Conservation (phyloP, 1,140 invertebrate species). For the Nomia melanderi region DNA sequence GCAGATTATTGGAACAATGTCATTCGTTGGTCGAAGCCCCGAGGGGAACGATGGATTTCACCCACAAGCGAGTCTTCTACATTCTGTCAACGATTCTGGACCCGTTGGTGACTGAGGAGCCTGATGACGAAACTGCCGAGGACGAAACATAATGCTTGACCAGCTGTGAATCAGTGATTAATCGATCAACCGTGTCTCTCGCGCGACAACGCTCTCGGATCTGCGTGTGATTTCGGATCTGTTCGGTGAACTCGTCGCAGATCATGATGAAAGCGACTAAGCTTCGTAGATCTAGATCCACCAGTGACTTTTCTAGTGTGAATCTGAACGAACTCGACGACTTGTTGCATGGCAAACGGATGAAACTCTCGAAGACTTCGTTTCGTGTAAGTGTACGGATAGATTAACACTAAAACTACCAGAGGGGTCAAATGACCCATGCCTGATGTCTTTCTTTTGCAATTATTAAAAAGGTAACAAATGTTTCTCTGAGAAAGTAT, state of each 20-base stretch:
- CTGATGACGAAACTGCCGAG: slow-evolving; percentile 25
- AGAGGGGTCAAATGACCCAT: too few relatives aligned
- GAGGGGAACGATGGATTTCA: slow-evolving; percentile 73
- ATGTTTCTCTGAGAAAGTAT: too few relatives aligned
- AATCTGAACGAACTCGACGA: slow-evolving; percentile 63
- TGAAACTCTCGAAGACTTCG: slow-evolving; percentile 49
- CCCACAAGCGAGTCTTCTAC: slow-evolving; percentile 66
- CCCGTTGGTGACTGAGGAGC: slow-evolving; percentile 41
- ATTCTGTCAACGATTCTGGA: slow-evolving; percentile 71
- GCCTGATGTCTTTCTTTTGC: too few relatives aligned
- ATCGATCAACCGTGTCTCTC: not conserved
- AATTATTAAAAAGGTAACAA: too few relatives aligned
- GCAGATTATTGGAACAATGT: slow-evolving; percentile 54
- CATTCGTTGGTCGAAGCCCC: slow-evolving; percentile 64
- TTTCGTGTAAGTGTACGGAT: slow-evolving; percentile 56
- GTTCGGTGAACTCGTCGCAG: not conserved
- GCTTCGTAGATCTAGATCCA: slow-evolving; percentile 55
- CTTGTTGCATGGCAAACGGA: slow-evolving; percentile 51
- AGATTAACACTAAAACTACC: too few relatives aligned
- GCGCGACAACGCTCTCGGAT: too few relatives aligned
- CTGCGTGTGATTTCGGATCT: too few relatives aligned
- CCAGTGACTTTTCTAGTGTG: slow-evolving; percentile 35
- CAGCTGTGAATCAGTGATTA: not conserved
- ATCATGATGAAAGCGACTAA: slow-evolving; percentile 39
- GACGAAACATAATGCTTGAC: slow-evolving; percentile 30